Conservation (phyloP, 2,888 invertebrate species). For the Lumbricus terrestris region DNA sequence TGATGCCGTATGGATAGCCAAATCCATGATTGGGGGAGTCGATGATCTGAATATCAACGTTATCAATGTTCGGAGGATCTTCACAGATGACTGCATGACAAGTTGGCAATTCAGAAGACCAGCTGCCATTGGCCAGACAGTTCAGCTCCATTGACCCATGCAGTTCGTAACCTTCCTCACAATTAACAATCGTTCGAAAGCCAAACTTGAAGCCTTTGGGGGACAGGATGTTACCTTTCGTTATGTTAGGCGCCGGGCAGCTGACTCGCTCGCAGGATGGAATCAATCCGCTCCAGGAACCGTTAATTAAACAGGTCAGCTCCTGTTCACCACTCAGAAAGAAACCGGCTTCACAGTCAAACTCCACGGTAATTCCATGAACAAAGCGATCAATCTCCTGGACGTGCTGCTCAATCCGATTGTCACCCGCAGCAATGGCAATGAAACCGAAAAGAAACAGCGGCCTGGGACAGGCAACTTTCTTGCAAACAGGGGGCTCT, state of each 20-base stretch:
- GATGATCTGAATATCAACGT: slow-evolving; percentile 27
- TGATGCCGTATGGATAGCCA: slow-evolving; percentile 36
- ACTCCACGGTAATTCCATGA: slow-evolving; percentile 35
- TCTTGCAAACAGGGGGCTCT: slow-evolving; percentile 46
- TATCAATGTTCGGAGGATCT: slow-evolving; percentile 12
- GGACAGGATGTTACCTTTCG: slow-evolving; percentile 18
- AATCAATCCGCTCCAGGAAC: slow-evolving; percentile 48
- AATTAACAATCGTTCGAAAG: slow-evolving; percentile 37
- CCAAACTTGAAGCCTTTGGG: slow-evolving; percentile 28
- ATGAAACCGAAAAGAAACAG: slow-evolving; percentile 29
- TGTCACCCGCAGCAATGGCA: slow-evolving; percentile 19
- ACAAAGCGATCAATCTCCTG: slow-evolving; percentile 22
- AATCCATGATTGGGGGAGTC: slow-evolving; percentile 22
- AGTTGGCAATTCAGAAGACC: slow-evolving; percentile 48
- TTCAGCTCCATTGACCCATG: slow-evolving; percentile 42
- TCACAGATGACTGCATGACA: slow-evolving; percentile 41
- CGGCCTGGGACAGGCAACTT: slow-evolving; percentile 40
- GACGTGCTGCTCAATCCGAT: slow-evolving; percentile 25
- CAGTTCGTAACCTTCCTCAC: slow-evolving; percentile 50
- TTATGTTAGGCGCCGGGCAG: slow-evolving; percentile 28
- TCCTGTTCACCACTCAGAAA: slow-evolving; percentile 44
- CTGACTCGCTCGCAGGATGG: slow-evolving; percentile 44
- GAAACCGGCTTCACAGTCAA: slow-evolving; percentile 49
- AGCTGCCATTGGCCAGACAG: slow-evolving; percentile 50
- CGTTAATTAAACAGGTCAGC: slow-evolving; percentile 46